Evolutionary conservation across 2,888 invertebrate species (phyloP), one percentile per base, ranked within the genome.

Genomic region (Trichopoda pennipes): DNA sequence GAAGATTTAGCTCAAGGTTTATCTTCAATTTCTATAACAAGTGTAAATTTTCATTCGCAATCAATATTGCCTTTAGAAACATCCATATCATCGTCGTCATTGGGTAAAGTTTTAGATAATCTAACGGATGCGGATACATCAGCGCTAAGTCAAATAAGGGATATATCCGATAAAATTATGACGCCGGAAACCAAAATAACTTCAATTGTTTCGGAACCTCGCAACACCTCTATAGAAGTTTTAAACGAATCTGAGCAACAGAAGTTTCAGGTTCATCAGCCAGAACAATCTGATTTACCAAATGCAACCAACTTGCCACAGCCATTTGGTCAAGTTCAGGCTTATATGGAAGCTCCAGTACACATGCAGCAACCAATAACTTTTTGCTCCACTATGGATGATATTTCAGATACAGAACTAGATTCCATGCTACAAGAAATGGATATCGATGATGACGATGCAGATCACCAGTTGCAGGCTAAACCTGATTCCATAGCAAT

Each of bases 371-470:
- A 89, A 49, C 89, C 90, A 0, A 63, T 91, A 6, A 90, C 90
- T 23, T 91, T 91, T 80, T 90, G 91, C 81, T 91, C 91, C 1
- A 91, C 91, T 7, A 91, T 91, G 91, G 91, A 91, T 76, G 91
- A 91, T 75, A 91, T 91, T 19, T 91, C 91, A 0, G 91, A 91
- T 76, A 90, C 91, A 0, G 91, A 91, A 80, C 84, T 91, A 55
- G 91, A 91, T 85, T 91, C 91, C 75, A 90, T 91, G 86, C 82
- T 91, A 70, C 91, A 91, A 64, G 91, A 92, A 82, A 90, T 91
- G 68, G 91, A 91, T 70, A 88, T 88, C 23, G 91, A 91, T 42
- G 88, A 87, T 7, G 84, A 79, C 6, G 69, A 12, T 35, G 12
- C 53, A 12, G 47, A 58, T 35, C 66, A 72, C 17, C 82, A 56